These are phyloP conservation scores for Chloroceryle inda DNA, from an alignment of 2,797 vertebrate species.

Conservation along the genomic window DNA sequence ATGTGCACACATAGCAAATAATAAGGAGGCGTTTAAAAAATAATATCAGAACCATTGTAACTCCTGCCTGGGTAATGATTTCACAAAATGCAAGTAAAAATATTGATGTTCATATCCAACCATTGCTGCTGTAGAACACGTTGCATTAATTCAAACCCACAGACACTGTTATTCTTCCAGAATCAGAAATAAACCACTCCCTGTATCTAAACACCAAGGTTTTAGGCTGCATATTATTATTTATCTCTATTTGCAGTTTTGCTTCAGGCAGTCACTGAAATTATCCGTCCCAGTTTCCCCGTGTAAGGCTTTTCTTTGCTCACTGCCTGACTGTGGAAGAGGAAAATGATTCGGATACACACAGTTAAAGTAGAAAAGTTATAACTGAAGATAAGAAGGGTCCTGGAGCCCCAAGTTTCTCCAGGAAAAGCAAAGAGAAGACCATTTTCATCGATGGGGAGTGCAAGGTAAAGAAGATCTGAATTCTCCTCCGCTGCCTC, in stretches of 20 bases:
- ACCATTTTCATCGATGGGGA: background rate
- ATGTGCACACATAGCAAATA: accelerated
- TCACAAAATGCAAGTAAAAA: background rate
- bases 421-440: background rate
- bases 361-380: background rate
- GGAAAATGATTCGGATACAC: background rate
- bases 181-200: background rate
- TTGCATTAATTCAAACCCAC: background rate
- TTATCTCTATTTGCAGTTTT: background rate
- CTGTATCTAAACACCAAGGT: background rate
- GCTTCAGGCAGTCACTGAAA: background rate
- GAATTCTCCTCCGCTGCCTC: background rate
- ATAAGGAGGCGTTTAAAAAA: background rate
- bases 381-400: background rate
- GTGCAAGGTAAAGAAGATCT: background rate
- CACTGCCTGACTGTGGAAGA: background rate
- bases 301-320: background rate
- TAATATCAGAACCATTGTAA: accelerated
- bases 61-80: accelerated
- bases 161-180: background rate
- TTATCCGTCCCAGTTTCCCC: background rate
- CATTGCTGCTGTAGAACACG: accelerated
- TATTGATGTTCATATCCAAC: accelerated
- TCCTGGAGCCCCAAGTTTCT: background rate
- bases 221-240: background rate